Base-by-base conservation (phyloP, 2,888 invertebrate species). In the Willowsia nigromaculata region DNA sequence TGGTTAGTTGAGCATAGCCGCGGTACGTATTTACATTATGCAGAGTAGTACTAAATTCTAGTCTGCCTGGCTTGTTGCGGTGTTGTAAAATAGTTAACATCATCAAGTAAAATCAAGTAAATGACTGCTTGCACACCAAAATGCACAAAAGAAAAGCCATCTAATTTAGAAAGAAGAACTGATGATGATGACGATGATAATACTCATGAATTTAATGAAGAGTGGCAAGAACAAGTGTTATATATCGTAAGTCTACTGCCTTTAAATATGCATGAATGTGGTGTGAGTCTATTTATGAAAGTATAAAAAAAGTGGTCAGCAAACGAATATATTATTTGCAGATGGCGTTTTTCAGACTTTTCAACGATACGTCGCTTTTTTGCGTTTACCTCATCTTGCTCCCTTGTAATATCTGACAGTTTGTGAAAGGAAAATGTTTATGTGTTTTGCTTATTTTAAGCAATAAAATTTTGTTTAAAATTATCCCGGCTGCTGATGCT, bases 171-270 rank as follows among this genome's bases (percentile, higher is more conserved):
- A 30, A n/a, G n/a, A 59, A 47, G 50, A 56, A 37, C 59, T 56
- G 43, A 74, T 85, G 85, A 56, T 56, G 65, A 37, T 80, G 53
- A 47, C 56, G 62, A 56, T 15, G 13, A 83, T 43, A 43, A 65
- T 84, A 22, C 71, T 59, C 33, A 84, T 65, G 65, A 65, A 47
- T 85, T 85, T 86, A 86, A 86, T 86, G 86, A 86, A 86, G 86
- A 86, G 53, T 86, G 86, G 86, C 86, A 86, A 80, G 80, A 86
- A 86, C 86, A 86, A 86, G 86, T 86, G 80, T 22, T 71, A 13
- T 78, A 78, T n/a, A n/a, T n/a, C n/a, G n/a, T n/a, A n/a, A n/a
- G n/a, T 65, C 30, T 68, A 68, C 40, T 65, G 43, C 43, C 65
- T 65, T 76, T 78, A 47, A 62, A 59, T 59, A 76, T 78, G 25